Base-by-base conservation (phyloP, 1,140 invertebrate genomes). In the Nephotettix cincticeps region DNA sequence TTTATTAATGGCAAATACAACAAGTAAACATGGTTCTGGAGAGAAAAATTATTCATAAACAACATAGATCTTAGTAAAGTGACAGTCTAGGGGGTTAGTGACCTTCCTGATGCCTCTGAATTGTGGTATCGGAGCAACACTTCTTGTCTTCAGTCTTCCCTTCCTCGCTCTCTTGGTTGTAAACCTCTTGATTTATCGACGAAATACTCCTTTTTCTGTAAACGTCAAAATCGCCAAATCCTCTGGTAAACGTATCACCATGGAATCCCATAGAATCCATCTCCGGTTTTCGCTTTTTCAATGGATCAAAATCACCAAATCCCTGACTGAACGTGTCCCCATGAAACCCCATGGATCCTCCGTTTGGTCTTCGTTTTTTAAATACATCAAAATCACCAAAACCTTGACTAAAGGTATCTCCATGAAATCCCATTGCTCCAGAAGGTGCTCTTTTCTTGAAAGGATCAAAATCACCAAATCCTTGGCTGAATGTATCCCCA, bases 341-440 rank as follows among this genome's bases (percentile, higher is more conserved):
- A 68, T 81, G 78, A 71, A 81, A 73, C 19, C 73, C 76, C 36
- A 69, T 69, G 0, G 77, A 71, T 69, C 75, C 74, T 63, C 81
- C 81, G 74, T 83, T 81, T 2, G 80, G 81, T 17, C 77, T 29
- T 61, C 77, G 75, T 71, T 81, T 81, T 68, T 81, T 80, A 77
- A 84, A 82, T 0, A 83, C 81, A 61, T 81, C 80, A 75, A 84
- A 85, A 45, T 83, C 80, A 13, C 83, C 84, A 69, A 85, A 84
- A 1, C 82, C 81, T 67, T 78, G 76, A 69, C 77, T 73, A 68
- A 76, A 77, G 1, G 70, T 73, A 43, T 73, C 74, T 9, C 74
- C 73, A 65, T 84, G 79, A 72, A 75, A 83, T 78, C 73, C 73
- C 40, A 56, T 70, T 72, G 72, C 43, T 71, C 69, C 72, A 75